Evolutionary conservation across 2,888 invertebrate species (phyloP).

Genomic region (Tridacna gigas): DNA sequence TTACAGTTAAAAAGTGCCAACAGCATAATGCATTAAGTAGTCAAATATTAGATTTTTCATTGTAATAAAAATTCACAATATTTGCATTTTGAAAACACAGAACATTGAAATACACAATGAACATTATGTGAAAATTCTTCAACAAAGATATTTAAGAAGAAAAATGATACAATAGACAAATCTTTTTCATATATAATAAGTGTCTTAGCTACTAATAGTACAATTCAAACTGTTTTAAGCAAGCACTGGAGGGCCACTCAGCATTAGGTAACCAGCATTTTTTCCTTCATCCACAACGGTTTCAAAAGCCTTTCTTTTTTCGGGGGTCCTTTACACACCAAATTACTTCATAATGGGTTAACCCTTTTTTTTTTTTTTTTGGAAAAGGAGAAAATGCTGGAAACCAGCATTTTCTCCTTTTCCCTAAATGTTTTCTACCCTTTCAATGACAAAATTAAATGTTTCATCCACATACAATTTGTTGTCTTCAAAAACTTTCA

Average conservation of each 20-base stretch:
- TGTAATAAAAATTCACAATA: conserved; percentile 9
- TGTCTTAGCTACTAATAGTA: too few species aligned
- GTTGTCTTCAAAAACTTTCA: neutral
- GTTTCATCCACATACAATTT: neutral
- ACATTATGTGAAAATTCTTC: neutral
- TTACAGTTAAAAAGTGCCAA: conserved; percentile 12
- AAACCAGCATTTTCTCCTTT: neutral
- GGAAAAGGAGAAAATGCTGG: too few species aligned
- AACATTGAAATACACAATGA: conserved; percentile 3
- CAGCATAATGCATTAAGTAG: neutral
- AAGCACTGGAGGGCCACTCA: too few species aligned
- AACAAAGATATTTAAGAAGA: neutral
- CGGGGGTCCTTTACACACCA: too few species aligned
- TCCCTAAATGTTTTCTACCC: neutral
- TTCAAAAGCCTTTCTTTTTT: too few species aligned
- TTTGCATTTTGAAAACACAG: neutral
- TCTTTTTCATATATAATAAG: too few species aligned
- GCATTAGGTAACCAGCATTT: too few species aligned
- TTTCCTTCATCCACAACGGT: too few species aligned
- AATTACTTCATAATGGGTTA: too few species aligned
- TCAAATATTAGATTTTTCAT: neutral
- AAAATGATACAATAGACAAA: too few species aligned
- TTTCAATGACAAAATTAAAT: neutral
- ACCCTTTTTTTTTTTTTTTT: too few species aligned
- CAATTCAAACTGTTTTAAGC: too few species aligned